These are phyloP conservation scores for Mastigias papua DNA, from an alignment of 30 jellyfish, hydroid and myxozoan genomes.

Conservation along the genomic window DNA sequence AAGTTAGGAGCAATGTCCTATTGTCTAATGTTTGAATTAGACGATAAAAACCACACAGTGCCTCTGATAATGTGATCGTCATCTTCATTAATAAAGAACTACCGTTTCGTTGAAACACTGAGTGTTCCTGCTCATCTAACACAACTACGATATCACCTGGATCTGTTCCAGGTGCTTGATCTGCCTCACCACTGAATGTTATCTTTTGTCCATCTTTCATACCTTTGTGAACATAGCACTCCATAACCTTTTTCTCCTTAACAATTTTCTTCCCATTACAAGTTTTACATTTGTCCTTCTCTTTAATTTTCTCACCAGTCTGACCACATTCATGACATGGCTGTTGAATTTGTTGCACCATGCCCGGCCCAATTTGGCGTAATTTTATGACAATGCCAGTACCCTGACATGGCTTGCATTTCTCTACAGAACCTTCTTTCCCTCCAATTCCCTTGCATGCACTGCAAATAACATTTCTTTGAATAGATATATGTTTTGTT, in stretches of 20 bases:
- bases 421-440: constrained; percentile 92
- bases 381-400: constrained; percentile 86
- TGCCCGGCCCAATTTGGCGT: constrained; percentile 97
- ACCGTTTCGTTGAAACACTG: constrained; percentile 80
- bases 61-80: constrained; percentile 86
- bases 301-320: constrained; percentile 96
- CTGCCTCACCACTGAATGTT: constrained; percentile 90
- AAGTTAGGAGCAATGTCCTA: constrained; percentile 68
- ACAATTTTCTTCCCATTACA: constrained; percentile 94
- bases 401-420: constrained; percentile 92
- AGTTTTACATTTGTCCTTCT: constrained; percentile 90
- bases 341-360: constrained; percentile 97
- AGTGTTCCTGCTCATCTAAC: constrained; percentile 91
- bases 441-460: constrained; percentile 97
- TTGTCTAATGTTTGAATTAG: constrained; percentile 80
- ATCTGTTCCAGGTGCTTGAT: constrained; percentile 95
- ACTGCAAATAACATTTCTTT: constrained; percentile 86
- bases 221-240: constrained; percentile 85
- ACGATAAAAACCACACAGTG: constrained; percentile 88
- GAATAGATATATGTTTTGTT: constrained; percentile 82
- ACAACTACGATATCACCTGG: constrained; percentile 97
- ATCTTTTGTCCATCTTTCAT: constrained; percentile 96
- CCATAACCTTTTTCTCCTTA: constrained; percentile 82
- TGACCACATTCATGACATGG: constrained; percentile 97
- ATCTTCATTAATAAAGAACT: constrained; percentile 69